Base-by-base conservation (phyloP, 2,113 vertebrate species). In the Ranitomeya imitator region DNA sequence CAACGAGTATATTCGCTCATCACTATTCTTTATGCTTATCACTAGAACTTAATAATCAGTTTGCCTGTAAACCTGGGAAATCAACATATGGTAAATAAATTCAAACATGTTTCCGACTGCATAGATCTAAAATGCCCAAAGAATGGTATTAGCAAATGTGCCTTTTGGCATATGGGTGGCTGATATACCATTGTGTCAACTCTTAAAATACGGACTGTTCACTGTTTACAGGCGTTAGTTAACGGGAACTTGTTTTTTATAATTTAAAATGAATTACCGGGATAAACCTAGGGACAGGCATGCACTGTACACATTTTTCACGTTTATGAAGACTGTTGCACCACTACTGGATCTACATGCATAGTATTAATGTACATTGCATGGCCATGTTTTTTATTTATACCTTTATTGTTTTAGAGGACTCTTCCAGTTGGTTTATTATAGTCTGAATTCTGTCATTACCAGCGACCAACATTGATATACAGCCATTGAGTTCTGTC, bases 401-500 rank as follows among this genome's bases (percentile, higher is more conserved):
- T 92, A 96, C 96, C 95, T 95, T 92, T 0, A 96, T 95, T 83
- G 92, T 90, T 59, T 94, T 92, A 91, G 93, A 92, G 0, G 93
- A 95, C 63, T 95, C 95, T 83, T 96, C 96, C 93, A 96, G 91
- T 93, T 96, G 96, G 60, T 91, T 93, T 85, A 96, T 95, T 91
- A 96, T 96, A 0, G 94, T 95, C 84, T 96, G 95, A 73, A 96
- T 91, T 0, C 96, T 92, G 90, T 96, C 96, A 0, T 96, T 96
- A 0, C 95, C 95, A 0, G 95, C 95, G 83, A 96, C 94, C 18
- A 96, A 90, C 95, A 96, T 96, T 86, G 95, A 96, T 90, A 96
- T 95, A 73, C 96, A 95, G 91, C 96, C 95, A 89, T 90, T 95
- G 86, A 96, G 93, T 79, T 96, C 95, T 0, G 88, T 94, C 96